phyloP scores from a whole-genome alignment of 2,113 vertebrate genomes.

The Axis porcinus region DNA sequence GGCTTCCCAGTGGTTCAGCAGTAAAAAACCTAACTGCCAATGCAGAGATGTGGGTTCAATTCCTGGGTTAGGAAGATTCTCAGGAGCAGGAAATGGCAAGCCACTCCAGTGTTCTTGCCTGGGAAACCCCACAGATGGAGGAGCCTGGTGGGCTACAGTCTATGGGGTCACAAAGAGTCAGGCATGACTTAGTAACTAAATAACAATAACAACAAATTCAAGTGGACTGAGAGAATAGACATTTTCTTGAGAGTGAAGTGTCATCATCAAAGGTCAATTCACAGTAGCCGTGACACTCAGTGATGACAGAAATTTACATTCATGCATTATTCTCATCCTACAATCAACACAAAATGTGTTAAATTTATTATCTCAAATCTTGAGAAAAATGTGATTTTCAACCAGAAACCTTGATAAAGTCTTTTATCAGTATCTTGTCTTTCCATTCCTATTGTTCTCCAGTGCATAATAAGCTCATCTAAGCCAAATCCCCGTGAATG shows the following conservation, averaged over 20 bases:
- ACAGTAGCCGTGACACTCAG: neutral
- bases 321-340: neutral
- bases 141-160: neutral
- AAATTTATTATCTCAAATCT: neutral
- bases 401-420: neutral
- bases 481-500: neutral
- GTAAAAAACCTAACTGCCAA: neutral
- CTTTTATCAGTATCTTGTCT: neutral
- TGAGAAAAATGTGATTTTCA: neutral
- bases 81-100: neutral
- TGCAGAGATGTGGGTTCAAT: neutral
- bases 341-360: neutral
- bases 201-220: neutral
- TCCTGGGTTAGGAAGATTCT: neutral
- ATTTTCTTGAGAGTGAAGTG: neutral
- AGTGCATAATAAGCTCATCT: neutral
- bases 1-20: neutral
- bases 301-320: neutral
- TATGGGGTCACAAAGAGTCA: neutral
- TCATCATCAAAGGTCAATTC: neutral
- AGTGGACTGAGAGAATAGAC: neutral
- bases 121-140: neutral
- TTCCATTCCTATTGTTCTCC: neutral
- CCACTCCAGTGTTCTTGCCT: neutral
- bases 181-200: neutral